Conservation (phyloP, 2,888 invertebrate genomes). For the Chrysolina haemoptera region DNA sequence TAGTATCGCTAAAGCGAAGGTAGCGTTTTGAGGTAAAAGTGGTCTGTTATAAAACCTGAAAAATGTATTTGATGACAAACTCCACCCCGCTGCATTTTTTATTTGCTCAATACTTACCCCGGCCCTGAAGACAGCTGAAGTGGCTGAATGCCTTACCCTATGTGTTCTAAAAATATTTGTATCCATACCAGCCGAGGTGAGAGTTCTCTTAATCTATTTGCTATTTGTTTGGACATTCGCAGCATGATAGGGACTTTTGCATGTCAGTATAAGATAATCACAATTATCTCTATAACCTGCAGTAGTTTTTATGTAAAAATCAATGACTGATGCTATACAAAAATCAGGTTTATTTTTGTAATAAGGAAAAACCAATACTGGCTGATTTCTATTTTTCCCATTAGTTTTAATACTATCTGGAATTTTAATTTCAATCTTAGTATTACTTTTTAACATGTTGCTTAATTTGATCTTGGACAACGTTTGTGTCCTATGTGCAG, state of each 20-base stretch:
- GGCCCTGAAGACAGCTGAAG: slow-evolving; percentile 7
- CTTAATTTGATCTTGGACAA: slow-evolving; percentile 25
- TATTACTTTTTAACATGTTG: slow-evolving; percentile 7
- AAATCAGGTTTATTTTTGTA: not conserved
- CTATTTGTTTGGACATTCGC: not conserved
- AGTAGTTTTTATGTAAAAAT: not conserved
- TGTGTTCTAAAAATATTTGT: slow-evolving; percentile 17
- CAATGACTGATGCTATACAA: not conserved
- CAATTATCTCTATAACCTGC: not conserved
- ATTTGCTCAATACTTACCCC: slow-evolving; percentile 19
- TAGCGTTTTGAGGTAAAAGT: slow-evolving; percentile 6
- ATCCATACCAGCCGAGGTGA: not conserved
- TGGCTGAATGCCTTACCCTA: slow-evolving; percentile 20
- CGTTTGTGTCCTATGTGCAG: slow-evolving; percentile 20
- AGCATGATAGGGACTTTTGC: not conserved
- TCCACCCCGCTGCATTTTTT: slow-evolving; percentile 26
- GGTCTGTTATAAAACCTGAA: slow-evolving; percentile 31
- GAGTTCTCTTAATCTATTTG: slow-evolving; percentile 2
- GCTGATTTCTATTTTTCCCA: slow-evolving; percentile 14
- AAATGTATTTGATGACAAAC: slow-evolving; percentile 23
- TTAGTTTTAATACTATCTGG: slow-evolving; percentile 25
- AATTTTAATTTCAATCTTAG: slow-evolving; percentile 23
- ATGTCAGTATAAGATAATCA: not conserved
- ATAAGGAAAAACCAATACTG: slow-evolving; percentile 27
- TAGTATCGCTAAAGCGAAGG: slow-evolving; percentile 18